Conservation (phyloP, 2,113 vertebrate genomes). For the Catagonus wagneri region DNA sequence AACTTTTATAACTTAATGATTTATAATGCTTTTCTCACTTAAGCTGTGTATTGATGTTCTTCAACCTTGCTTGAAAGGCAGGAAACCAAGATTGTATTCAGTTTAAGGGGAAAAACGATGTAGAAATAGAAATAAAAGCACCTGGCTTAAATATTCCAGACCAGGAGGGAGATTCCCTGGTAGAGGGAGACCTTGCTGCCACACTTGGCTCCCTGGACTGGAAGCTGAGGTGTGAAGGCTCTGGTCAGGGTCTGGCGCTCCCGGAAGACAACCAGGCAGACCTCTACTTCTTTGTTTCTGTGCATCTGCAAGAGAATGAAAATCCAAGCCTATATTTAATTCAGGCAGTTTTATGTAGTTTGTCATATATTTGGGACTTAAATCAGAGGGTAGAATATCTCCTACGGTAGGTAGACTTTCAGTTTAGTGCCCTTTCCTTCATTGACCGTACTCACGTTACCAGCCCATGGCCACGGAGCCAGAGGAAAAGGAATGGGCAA, state of each 20-base stretch:
- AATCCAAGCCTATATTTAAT: background rate
- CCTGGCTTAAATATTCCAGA: conserved; percentile 88
- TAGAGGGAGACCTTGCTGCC: background rate
- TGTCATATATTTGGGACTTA: background rate
- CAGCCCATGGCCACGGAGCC: background rate
- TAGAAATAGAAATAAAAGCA: conserved; percentile 31
- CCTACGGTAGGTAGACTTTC: background rate
- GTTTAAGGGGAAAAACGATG: background rate
- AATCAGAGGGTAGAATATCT: background rate
- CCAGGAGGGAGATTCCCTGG: conserved; percentile 84
- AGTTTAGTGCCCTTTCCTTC: background rate
- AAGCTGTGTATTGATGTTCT: background rate
- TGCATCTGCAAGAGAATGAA: conserved; percentile 74
- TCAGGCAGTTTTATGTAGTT: background rate
- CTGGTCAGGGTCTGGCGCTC: conserved; percentile 76
- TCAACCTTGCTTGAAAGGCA: background rate
- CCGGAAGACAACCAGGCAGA: conserved; percentile 82
- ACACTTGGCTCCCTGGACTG: conserved; percentile 64
- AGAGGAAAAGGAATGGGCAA: background rate
- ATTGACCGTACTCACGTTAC: background rate
- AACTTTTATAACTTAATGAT: background rate
- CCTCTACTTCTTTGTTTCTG: conserved; percentile 60
- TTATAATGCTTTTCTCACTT: background rate
- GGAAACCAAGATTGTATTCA: background rate
- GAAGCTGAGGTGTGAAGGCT: conserved; percentile 27